Base-by-base conservation (phyloP, 2,888 invertebrate genomes). In the Hipparchia semele region DNA sequence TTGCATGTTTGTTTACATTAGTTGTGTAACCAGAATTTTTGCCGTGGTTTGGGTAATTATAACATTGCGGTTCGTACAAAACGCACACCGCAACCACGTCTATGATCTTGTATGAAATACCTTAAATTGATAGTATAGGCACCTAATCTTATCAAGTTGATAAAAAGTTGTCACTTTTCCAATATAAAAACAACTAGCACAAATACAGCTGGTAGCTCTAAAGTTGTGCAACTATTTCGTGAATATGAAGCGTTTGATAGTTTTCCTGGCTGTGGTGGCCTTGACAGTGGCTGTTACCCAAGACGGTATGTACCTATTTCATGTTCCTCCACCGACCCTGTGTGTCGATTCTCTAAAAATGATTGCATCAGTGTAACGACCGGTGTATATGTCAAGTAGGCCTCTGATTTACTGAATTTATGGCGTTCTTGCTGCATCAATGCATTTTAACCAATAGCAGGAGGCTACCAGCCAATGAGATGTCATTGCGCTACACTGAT, bases 171-270 rank as follows among this genome's bases (percentile, higher is more conserved):
- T 13, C 49, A 23, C 13, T 51, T 65, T 65, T 33, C 33, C 49
- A 23, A 56, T 68, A 68, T 68, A 68, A 59, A 58, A 59, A 68
- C 59, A 60, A 60, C 23, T 12, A 46, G 23, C 46, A 59, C 49
- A 10, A 13, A 51, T 33, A 59, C 59, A 68, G 49, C 10, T 64
- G 7, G 23, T 23, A 58, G 58, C 12, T 5, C 13, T 8, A 23
- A 68, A 49, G 59, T 51, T 59, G 23, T 49, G 23, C 49, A 10
- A 6, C 12, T 51, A 7, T 23, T 23, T 9, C 59, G 23, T 68
- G 12, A 68, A 68, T 12, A 68, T 68, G 68, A 68, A 68, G 59
- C 23, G 59, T 59, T 68, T 59, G 59, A 7, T 68, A 59, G 59
- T 51, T 23, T 49, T 68, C 12, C 59, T 33, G 6, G 59, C 59